phyloP scores from a whole-genome alignment of 2,113 vertebrate genomes.

The Ptilonorhynchus violaceus region DNA sequence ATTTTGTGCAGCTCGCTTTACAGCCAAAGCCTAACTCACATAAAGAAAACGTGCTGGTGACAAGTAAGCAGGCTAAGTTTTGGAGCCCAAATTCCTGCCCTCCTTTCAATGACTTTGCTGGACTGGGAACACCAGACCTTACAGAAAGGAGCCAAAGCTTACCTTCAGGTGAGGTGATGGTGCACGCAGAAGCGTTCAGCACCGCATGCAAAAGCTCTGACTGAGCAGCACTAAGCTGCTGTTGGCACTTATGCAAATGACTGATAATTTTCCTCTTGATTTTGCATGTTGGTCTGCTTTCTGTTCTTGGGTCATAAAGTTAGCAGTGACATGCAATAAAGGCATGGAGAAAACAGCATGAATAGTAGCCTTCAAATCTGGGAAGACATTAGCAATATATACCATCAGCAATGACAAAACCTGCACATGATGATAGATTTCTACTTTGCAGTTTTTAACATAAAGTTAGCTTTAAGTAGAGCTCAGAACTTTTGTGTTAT shows the following conservation, averaged over 20 bases:
- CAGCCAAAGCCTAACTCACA: not conserved
- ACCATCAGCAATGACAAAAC: not conserved
- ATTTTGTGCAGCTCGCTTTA: not conserved
- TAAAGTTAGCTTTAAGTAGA: not conserved
- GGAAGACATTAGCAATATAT: not conserved
- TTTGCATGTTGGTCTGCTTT: not conserved
- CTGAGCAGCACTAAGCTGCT: not conserved
- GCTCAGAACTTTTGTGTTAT: not conserved
- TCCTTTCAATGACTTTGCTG: not conserved
- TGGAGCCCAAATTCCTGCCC: not conserved
- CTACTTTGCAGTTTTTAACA: not conserved
- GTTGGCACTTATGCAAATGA: rapidly evolving
- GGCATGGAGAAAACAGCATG: not conserved
- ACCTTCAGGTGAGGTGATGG: not conserved
- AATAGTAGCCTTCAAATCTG: not conserved
- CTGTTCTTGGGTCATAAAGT: not conserved
- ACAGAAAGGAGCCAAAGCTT: not conserved
- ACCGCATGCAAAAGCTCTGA: not conserved
- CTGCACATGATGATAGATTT: not conserved
- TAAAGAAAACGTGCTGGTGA: not conserved
- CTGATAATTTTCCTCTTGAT: not conserved
- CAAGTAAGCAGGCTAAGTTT: not conserved
- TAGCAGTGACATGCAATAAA: not conserved
- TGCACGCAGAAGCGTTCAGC: rapidly evolving
- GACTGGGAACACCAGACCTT: not conserved